Base-by-base conservation (phyloP, 2,888 invertebrate species). In the Tipula vernalis region DNA sequence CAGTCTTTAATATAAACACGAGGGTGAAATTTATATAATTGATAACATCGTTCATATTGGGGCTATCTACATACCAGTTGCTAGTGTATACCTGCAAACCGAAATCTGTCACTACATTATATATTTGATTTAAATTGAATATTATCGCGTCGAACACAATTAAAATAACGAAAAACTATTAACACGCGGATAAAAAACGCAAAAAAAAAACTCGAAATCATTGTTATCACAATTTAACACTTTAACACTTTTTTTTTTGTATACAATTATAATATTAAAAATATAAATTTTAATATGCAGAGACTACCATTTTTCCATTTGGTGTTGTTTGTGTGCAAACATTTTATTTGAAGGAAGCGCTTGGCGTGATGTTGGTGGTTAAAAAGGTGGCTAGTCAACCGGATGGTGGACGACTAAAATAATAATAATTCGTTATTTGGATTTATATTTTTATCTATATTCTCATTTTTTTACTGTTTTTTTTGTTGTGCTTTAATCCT, bases 391-490 rank as follows among this genome's bases (percentile, higher is more conserved):
- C 51, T 28, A 71, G 71, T 10, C 71, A 28, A 71, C 28, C 71
- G 71, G 71, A 71, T 71, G 71, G 18, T 10, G 28, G 18, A 71
- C 71, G 28, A 71, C 71, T 71, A 71, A 71, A 71, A 71, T 71
- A 71, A 71, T 71, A 71, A 71, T 71, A 71, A 71, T 71, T 71
- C 71, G 71, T 71, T 71, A 71, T 71, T 71, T 71, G 71, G 71
- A 71, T 71, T 71, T 71, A 71, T 71, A 71, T 71, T 71, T 71
- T 71, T 71, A 71, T 71, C 71, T 71, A 71, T 85, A 41, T 85
- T 36, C 41, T 39, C 36, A 3, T 85, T 85, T 41, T 85, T 36
- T 85, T 71, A 71, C 71, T 71, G 71, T 18, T 71, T 57, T 57
- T 57, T 28, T 28, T 28, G 1, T 71, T 71, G 10, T 71, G 71